Percentiles rank a stretch among this genome's conserved stretches.
These are phyloP conservation scores for Geococcyx californianus DNA, from an alignment of 2,113 vertebrate genomes.

Conservation along the genomic window DNA sequence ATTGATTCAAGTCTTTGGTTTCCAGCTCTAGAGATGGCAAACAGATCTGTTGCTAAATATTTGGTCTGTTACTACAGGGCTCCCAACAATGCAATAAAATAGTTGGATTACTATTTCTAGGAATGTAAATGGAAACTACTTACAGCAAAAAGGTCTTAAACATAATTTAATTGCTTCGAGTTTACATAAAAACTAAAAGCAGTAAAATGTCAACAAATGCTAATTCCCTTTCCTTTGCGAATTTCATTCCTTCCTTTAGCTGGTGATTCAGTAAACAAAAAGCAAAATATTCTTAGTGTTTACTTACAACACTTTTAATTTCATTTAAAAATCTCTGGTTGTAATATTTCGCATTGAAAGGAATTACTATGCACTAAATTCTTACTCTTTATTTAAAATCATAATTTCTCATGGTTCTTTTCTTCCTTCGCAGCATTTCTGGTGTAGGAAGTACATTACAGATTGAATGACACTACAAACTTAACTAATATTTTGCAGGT, in stretches of 20 bases:
- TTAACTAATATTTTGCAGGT: not conserved
- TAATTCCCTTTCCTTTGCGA: constrained; percentile 70
- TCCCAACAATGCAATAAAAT: constrained; percentile 64
- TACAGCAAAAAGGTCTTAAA: constrained; percentile 75
- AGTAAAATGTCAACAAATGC: constrained; percentile 80
- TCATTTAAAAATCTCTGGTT: constrained; percentile 67
- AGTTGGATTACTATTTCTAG: constrained; percentile 71
- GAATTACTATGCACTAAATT: not conserved
- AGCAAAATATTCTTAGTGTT: constrained; percentile 61
- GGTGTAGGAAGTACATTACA: not conserved
- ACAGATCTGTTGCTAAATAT: constrained; percentile 55
- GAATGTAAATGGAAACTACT: constrained; percentile 73
- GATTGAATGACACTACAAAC: not conserved
- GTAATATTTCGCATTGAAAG: not conserved
- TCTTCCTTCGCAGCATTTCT: not conserved
- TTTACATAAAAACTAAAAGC: constrained; percentile 79
- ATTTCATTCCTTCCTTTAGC: constrained; percentile 54
- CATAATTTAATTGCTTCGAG: constrained; percentile 77
- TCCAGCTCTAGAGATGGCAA: constrained; percentile 70
- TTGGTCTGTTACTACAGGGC: constrained; percentile 56
- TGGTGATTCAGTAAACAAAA: constrained; percentile 66
- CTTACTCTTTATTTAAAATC: not conserved
- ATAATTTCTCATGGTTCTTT: not conserved
- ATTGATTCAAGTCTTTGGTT: constrained; percentile 69
- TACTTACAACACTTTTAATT: constrained; percentile 74